Evolutionary conservation across 1,140 invertebrate genomes (phyloP), one percentile per base, ranked within the genome.

Genomic region (Wasmannia auropunctata): DNA sequence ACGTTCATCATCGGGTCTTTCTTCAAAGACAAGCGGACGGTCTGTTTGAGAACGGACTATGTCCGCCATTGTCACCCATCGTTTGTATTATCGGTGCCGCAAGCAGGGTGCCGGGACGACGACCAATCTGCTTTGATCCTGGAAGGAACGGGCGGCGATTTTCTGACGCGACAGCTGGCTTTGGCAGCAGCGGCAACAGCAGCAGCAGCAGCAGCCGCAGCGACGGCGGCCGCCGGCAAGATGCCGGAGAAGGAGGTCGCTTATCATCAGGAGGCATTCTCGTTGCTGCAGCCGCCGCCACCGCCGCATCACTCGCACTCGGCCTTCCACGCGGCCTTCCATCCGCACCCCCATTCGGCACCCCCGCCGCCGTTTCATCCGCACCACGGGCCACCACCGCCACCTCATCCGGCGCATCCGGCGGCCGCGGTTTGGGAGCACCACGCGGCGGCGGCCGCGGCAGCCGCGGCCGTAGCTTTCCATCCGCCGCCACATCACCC

Each of bases 221-320:
- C 67, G 19, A 28, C 25, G 14, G 79, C 85, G 37, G 67, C 77
- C 31, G 80, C 69, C 46, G 49, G 43, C 86, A 88, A 81, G 79
- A 95, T 95, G 95, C 95, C 95, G 74, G 95, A 95, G 77, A 95
- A 95, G 90, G 95, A 95, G 89, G 95, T 95, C 72, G 94, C 95
- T 65, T 95, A 95, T 87, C 94, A 95, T 84, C 94, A 94, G 85
- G 95, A 95, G 89, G 91, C 94, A 14, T 95, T 95, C 84, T 95
- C 94, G 8, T 86, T 95, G 40, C 70, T 95, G 63, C 95, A 94
- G 67, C 94, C 94, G 2, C 94, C 94, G 65, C 95, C 94, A 0
- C 95, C 95, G 34, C 93, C 93, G 46, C 93, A 93, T 80, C 94
- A 95, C 70, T 94, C 94, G 16, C 95, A 95, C 75, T 93, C 94